Evolutionary conservation across 2,888 invertebrate genomes (phyloP).

Genomic region (Chrysolina oricalcia): DNA sequence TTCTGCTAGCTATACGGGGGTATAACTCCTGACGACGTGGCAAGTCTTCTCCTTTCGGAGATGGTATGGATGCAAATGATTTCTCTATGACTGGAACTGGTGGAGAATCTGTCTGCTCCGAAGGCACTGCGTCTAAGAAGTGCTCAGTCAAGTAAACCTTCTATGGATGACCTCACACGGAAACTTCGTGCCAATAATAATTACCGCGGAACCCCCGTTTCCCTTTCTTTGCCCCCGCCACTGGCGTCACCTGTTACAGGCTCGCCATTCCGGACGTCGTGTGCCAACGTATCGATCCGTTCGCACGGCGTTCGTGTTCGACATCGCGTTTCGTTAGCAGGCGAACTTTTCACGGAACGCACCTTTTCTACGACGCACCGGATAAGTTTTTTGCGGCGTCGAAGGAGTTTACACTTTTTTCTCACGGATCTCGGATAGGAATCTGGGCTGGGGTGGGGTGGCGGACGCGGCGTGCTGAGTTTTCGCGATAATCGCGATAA

Average conservation of each 20-base stretch:
- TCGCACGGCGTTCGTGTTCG: constrained; percentile 14
- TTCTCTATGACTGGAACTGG: too few relatives aligned
- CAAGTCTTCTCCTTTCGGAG: too few relatives aligned
- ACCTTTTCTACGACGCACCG: neutral
- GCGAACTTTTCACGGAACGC: constrained; percentile 13
- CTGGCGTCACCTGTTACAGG: constrained; percentile 17
- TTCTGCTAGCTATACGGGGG: too few relatives aligned
- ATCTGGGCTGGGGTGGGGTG: neutral
- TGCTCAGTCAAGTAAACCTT: too few relatives aligned
- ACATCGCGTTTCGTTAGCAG: constrained; percentile 14
- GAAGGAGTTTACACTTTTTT: neutral
- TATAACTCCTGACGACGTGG: too few relatives aligned
- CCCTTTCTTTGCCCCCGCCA: constrained; percentile 9
- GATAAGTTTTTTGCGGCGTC: neutral
- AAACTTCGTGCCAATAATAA: too few relatives aligned
- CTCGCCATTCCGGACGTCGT: constrained; percentile 2
- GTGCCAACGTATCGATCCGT: constrained; percentile 8
- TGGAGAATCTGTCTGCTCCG: too few relatives aligned
- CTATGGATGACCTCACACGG: too few relatives aligned
- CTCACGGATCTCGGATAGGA: neutral
- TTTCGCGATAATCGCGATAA: constrained; percentile 14
- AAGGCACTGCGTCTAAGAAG: too few relatives aligned
- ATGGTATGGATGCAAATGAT: too few relatives aligned
- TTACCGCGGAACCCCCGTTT: too few relatives aligned
- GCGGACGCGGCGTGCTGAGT: neutral